Percentiles rank a stretch among this genome's conserved stretches.
These are phyloP conservation scores for Rhagoletis zephyria DNA, from an alignment of 1,140 invertebrate genomes.

Conservation along the genomic window DNA sequence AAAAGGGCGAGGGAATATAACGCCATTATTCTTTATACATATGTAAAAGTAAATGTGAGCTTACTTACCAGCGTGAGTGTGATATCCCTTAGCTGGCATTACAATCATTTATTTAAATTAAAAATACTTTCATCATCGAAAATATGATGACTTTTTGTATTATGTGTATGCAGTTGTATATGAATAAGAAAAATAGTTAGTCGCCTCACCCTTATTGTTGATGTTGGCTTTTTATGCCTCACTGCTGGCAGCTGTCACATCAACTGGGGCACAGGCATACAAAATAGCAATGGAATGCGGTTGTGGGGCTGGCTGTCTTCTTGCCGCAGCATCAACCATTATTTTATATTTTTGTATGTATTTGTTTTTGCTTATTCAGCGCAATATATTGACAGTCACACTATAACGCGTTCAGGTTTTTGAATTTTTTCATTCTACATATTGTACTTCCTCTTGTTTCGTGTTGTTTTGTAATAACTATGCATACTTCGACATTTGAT, in stretches of 20 bases:
- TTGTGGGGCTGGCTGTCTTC: not conserved
- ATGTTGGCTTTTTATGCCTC: too few relatives aligned
- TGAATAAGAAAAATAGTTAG: conserved; percentile 33
- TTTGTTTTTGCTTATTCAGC: too few relatives aligned
- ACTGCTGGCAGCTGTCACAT: not conserved
- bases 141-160: not conserved
- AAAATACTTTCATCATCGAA: conserved; percentile 11
- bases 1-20: too few relatives aligned
- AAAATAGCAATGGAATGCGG: not conserved
- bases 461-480: conserved; percentile 1
- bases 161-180: not conserved
- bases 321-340: not conserved
- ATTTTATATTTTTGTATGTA: too few relatives aligned
- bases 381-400: too few relatives aligned
- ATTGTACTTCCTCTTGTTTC: too few relatives aligned
- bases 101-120: conserved; percentile 37
- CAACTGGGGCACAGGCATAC: not conserved
- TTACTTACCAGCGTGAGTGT: not conserved
- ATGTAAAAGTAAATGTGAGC: not conserved
- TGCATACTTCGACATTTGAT: not conserved
- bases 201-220: not conserved
- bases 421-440: too few relatives aligned
- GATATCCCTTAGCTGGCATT: not conserved
- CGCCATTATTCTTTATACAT: too few relatives aligned
- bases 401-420: too few relatives aligned